phyloP scores from a whole-genome alignment of 2,797 vertebrate genomes.

The Taenioides sp. region DNA sequence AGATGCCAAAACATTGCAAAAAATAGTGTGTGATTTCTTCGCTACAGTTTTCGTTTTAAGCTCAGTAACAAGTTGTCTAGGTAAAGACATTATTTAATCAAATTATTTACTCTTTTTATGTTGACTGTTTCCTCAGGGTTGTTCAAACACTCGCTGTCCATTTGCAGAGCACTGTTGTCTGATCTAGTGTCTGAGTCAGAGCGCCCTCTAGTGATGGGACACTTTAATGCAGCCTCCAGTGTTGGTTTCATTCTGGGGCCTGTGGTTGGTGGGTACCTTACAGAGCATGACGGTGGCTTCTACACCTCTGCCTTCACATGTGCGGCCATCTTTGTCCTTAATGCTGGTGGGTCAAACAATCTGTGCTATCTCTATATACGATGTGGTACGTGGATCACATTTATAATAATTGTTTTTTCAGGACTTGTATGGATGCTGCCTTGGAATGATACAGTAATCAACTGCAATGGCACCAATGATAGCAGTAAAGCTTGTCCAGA shows the following conservation, averaged over 20 bases:
- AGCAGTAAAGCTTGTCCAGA: slow-evolving; percentile 44
- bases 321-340: slow-evolving; percentile 87
- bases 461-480: slow-evolving; percentile 54
- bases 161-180: slow-evolving; percentile 93
- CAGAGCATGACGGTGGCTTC: slow-evolving; percentile 89
- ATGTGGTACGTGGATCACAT: neutral
- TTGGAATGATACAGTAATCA: slow-evolving; percentile 71
- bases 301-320: slow-evolving; percentile 87
- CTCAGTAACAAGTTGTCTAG: no score
- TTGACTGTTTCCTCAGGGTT: slow-evolving; percentile 77
- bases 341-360: slow-evolving; percentile 79
- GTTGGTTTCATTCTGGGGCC: slow-evolving; percentile 96
- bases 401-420: slow-evolving; percentile 46
- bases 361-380: neutral
- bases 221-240: slow-evolving; percentile 89
- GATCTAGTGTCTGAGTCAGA: slow-evolving; percentile 89
- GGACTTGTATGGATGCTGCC: slow-evolving; percentile 91
- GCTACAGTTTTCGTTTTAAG: neutral
- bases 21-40: neutral
- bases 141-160: slow-evolving; percentile 96
- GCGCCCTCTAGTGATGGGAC: slow-evolving; percentile 90
- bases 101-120: neutral
- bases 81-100: neutral
- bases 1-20: slow-evolving; percentile 52
- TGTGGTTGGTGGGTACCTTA: slow-evolving; percentile 90